Base-by-base conservation (phyloP, 2,888 invertebrate species). In the Corbicula japonica region DNA sequence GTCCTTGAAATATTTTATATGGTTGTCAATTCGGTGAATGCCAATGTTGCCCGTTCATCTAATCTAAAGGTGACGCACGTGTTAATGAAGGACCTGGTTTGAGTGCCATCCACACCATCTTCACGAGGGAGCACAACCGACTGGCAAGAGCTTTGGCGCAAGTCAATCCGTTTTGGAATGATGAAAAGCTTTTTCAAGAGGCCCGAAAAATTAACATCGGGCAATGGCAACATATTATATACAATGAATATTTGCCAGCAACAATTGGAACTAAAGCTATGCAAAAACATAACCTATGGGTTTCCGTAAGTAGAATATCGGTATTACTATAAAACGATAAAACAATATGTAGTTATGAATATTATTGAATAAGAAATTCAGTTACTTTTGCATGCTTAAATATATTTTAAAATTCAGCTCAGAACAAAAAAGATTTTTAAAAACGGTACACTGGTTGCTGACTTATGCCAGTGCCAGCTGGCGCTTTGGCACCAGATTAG, bases 231-330 rank as follows among this genome's bases (percentile, higher is more conserved):
- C 61, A 71, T 12, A 65, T 79, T 18, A 63, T 68, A 5, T 75
- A 71, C 32, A 52, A 38, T 18, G 72, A 81, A 44, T 84, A 61
- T 48, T 44, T 81, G 12, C 84, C 84, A 6, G 65, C 98, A 65
- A 94, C 99, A 56, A 95, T 99, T 0, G 78, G 80, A 21, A 18
- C 38, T 0, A 54, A 54, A 1, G 32, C 50, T 5, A 70, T 82
- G 68, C 12, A 44, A 6, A 41, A 54, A n/a, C 23, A 52, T 34
- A 44, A 62, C 5, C 52, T 68, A 15, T 34, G 56, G 12, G 46
- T 97, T 97, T 0, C 92, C 1, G 41, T 69, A 1, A 28, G 60
- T 62, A n/a, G n/a, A n/a, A n/a, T n/a, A n/a, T n/a, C n/a, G n/a
- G n/a, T n/a, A n/a, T n/a, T n/a, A n/a, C n/a, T n/a, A n/a, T n/a